phyloP scores from a whole-genome alignment of 2,797 vertebrate species.

The Mionectes olivaceus region DNA sequence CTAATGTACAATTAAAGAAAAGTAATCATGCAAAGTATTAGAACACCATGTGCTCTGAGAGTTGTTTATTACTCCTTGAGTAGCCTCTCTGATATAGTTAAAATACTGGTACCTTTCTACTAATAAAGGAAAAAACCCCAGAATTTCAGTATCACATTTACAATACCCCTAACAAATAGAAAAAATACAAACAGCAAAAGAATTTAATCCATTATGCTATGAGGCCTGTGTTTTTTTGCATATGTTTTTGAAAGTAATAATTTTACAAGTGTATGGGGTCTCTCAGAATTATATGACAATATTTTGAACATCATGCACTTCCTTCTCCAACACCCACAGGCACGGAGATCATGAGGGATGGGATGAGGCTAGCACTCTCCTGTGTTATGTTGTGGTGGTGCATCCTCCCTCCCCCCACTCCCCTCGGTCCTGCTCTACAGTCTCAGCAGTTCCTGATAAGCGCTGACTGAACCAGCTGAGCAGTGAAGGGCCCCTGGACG shows the following conservation, averaged over 20 bases:
- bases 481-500: no score
- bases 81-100: background rate
- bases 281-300: background rate
- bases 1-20: slow-evolving; percentile 11
- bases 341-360: no score
- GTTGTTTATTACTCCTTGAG: background rate
- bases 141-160: background rate
- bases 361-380: no score
- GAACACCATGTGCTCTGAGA: background rate
- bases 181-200: background rate
- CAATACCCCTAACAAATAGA: background rate
- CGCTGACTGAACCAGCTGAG: no score
- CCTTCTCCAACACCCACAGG: no score
- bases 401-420: no score
- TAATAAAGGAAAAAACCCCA: background rate
- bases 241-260: background rate
- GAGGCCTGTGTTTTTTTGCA: background rate
- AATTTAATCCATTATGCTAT: background rate
- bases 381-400: no score
- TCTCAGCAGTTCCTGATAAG: no score
- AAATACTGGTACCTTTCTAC: background rate
- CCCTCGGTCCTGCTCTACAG: no score
- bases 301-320: background rate
- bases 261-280: background rate
- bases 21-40: background rate